Evolutionary conservation across 2,113 vertebrate genomes (phyloP).

Genomic region (Sorex araneus): DNA sequence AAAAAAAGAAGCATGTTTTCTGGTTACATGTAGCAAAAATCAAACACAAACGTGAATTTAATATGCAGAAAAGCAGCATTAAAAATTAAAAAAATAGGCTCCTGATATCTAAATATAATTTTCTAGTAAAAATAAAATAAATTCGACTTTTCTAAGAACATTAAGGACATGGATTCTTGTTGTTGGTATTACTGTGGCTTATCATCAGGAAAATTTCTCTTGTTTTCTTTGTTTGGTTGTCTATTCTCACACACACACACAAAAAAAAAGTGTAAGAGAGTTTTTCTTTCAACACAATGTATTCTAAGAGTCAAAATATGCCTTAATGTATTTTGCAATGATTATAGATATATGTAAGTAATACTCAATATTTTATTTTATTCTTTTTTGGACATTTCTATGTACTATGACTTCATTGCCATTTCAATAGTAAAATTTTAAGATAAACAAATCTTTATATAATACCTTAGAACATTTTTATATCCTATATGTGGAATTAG

Average conservation of each 20-base stretch:
- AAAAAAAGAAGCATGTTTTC: background rate
- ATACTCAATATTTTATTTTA: constrained; percentile 10
- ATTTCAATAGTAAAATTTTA: background rate
- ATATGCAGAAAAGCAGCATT: background rate
- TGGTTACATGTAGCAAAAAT: background rate
- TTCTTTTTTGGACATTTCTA: background rate
- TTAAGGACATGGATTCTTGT: background rate
- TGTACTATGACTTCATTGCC: background rate
- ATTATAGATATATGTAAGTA: background rate
- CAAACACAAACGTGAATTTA: background rate
- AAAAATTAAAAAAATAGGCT: background rate
- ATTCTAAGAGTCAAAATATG: background rate
- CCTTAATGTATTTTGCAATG: background rate
- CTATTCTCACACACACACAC: background rate
- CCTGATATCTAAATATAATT: background rate
- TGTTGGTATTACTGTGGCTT: background rate
- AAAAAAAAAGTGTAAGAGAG: background rate
- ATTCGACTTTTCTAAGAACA: background rate
- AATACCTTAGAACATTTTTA: background rate
- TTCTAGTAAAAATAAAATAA: background rate
- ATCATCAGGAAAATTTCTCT: background rate
- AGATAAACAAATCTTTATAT: background rate
- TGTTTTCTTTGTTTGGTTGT: background rate
- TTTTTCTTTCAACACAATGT: background rate
- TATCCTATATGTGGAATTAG: background rate